A percentile compares a stretch with the other conserved stretches of the same genome.
These are phyloP conservation scores for Aphelenchoides fujianensis DNA, from an alignment of 1,140 invertebrate species.

Conservation along the genomic window DNA sequence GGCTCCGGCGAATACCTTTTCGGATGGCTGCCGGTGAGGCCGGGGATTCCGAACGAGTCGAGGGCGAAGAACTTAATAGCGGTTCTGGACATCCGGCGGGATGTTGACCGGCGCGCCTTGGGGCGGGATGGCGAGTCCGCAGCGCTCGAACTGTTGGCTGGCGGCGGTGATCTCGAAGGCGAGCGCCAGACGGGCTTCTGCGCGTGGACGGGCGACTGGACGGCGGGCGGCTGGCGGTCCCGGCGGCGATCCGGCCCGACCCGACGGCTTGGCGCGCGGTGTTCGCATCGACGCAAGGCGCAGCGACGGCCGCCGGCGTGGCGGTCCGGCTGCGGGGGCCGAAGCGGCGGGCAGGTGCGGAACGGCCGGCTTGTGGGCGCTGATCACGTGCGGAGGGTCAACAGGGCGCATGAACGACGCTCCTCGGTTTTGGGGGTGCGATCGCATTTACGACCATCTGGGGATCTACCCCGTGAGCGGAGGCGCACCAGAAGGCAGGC, in stretches of 20 bases:
- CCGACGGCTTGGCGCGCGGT: background rate
- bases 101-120: slow-evolving; percentile 57
- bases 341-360: slow-evolving; percentile 9
- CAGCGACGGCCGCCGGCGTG: slow-evolving; percentile 18
- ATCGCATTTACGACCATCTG: slow-evolving; percentile 41
- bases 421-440: slow-evolving; percentile 43
- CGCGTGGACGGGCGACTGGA: background rate
- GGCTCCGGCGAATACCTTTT: slow-evolving; percentile 60
- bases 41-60: slow-evolving; percentile 59
- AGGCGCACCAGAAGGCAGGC: background rate
- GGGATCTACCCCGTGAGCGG: slow-evolving; percentile 23
- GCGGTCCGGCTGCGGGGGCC: slow-evolving; percentile 15
- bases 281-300: too few species aligned
- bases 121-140: slow-evolving; percentile 44
- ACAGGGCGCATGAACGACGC: slow-evolving; percentile 39
- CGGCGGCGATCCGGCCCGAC: background rate
- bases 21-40: slow-evolving; percentile 59
- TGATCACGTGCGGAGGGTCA: slow-evolving; percentile 42
- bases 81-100: slow-evolving; percentile 61
- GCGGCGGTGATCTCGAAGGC: background rate
- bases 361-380: too few species aligned
- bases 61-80: slow-evolving; percentile 62
- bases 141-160: slow-evolving; percentile 30
- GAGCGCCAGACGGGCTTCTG: background rate
- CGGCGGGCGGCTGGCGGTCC: background rate